Percentiles rank a stretch among this genome's conserved stretches.
These are phyloP conservation scores for Metridium senile DNA, from an alignment of 92 coral and sea anemone species.

Conservation along the genomic window DNA sequence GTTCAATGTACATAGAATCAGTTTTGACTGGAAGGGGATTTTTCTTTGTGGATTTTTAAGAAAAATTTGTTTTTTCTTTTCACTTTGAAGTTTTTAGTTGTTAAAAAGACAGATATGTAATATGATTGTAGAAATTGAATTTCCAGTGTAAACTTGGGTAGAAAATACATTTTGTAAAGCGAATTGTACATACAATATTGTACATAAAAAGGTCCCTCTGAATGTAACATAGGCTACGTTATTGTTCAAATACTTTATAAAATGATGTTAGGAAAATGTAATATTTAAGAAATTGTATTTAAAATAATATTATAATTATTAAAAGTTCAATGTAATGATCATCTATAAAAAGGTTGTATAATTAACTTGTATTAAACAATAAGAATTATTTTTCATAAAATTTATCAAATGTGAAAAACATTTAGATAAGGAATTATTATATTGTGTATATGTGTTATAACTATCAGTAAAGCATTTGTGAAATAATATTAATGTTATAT, in stretches of 20 bases:
- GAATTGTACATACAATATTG: not conserved
- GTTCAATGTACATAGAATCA: not conserved
- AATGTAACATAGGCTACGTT: not conserved
- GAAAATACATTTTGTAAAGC: not conserved
- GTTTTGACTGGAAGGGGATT: not conserved
- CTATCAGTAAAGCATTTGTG: not conserved
- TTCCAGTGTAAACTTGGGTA: not conserved
- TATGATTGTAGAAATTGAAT: not conserved
- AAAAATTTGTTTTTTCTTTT: not conserved
- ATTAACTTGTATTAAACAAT: slow-evolving; percentile 7
- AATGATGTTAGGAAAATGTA: not conserved
- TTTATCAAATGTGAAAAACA: not conserved
- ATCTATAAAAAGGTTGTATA: not conserved
- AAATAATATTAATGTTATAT: too few relatives aligned
- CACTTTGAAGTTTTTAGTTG: too few relatives aligned
- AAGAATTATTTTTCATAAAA: not conserved
- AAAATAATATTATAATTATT: too few relatives aligned
- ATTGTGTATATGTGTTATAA: not conserved
- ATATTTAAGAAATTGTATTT: not conserved
- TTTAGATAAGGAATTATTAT: not conserved
- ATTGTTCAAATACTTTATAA: not conserved
- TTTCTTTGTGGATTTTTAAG: not conserved
- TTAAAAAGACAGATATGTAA: not conserved
- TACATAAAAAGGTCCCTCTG: not conserved
- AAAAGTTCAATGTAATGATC: not conserved